Evolutionary conservation across 2,113 vertebrate genomes (phyloP).

Genomic region (Ahaetulla prasina): DNA sequence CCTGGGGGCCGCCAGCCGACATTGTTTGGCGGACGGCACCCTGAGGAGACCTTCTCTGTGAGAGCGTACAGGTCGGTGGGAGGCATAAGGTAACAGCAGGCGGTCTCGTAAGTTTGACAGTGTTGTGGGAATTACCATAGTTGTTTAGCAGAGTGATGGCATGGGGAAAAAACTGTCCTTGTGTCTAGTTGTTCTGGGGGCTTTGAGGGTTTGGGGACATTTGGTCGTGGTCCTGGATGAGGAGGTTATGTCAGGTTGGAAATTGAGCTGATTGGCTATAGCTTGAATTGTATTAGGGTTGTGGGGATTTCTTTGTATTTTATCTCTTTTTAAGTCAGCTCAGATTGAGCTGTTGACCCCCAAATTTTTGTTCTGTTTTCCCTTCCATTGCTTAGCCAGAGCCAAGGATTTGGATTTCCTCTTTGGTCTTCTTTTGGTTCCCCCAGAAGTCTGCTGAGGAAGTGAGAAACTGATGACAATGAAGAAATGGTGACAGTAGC

Average conservation of each 20-base stretch:
- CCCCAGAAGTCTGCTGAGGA: background rate
- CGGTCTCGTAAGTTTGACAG: too few species aligned
- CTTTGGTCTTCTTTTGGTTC: background rate
- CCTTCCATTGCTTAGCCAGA: background rate
- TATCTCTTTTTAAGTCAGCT: background rate
- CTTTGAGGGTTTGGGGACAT: background rate
- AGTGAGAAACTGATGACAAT: background rate
- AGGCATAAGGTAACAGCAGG: too few species aligned
- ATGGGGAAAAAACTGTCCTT: too few species aligned
- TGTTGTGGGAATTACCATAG: too few species aligned
- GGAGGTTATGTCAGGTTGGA: background rate
- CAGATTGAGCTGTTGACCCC: background rate
- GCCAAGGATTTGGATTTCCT: background rate
- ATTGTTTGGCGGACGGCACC: too few species aligned
- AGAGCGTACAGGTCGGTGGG: too few species aligned
- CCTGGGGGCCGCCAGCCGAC: too few species aligned
- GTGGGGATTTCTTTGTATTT: background rate
- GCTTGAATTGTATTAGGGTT: background rate
- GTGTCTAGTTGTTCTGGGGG: too few species aligned
- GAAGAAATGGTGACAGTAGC: background rate
- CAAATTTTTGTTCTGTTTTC: background rate
- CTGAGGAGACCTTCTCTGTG: too few species aligned
- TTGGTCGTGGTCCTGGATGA: background rate
- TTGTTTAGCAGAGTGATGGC: too few species aligned
- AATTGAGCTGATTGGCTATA: background rate